Conservation (phyloP, 2,888 invertebrate genomes). For the Branchipolynoe longqiensis region DNA sequence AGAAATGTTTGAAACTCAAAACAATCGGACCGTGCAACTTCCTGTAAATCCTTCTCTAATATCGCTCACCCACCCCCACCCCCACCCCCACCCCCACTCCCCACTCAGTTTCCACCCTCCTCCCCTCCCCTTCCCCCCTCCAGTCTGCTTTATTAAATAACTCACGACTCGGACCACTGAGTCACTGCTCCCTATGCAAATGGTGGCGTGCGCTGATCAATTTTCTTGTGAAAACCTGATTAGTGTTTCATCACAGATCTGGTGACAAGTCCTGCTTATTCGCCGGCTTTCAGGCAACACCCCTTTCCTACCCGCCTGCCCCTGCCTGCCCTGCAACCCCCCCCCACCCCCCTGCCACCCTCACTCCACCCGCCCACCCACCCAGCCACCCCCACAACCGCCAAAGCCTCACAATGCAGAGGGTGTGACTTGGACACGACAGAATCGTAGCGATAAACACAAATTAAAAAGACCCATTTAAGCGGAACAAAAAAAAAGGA, state of each 20-base stretch:
- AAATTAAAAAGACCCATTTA: no score
- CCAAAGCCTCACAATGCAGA: no score
- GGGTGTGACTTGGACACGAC: no score
- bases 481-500: neutral
- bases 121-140: neutral
- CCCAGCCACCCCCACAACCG: neutral
- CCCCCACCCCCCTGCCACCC: neutral
- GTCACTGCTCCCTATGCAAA: constrained; percentile 48
- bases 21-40: no score
- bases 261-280: constrained; percentile 35
- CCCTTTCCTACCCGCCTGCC: neutral
- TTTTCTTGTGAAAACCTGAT: constrained; percentile 34
- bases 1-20: no score
- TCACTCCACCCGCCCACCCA: neutral
- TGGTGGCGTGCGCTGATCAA: constrained; percentile 12
- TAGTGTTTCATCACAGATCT: constrained; percentile 51
- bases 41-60: no score
- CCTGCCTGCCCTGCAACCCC: neutral
- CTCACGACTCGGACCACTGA: constrained; percentile 27
- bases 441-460: no score
- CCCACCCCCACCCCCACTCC: neutral
- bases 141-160: constrained; percentile 51
- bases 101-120: neutral
- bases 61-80: neutral
- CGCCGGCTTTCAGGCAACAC: constrained; percentile 19